These are phyloP conservation scores for Actenoides hombroni DNA, from an alignment of 2,113 vertebrate genomes.

Conservation along the genomic window DNA sequence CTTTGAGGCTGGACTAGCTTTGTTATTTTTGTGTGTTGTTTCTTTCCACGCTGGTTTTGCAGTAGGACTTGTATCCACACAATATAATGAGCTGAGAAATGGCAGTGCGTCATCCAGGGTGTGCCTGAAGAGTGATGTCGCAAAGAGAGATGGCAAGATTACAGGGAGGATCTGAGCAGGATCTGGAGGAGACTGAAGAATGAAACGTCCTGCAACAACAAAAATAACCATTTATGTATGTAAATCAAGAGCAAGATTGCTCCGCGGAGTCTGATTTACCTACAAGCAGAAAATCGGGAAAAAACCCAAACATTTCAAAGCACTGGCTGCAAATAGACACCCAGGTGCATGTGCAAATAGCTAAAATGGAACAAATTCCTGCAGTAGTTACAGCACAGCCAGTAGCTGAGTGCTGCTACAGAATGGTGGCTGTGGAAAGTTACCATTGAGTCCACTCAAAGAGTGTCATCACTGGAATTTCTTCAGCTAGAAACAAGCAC, in stretches of 20 bases:
- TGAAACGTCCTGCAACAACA: background rate
- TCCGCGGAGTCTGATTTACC: background rate
- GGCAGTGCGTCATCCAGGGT: constrained; percentile 50
- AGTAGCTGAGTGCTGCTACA: accelerated
- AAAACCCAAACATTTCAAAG: background rate
- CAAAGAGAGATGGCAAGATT: constrained; percentile 44
- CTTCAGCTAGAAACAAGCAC: background rate
- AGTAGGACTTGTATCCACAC: constrained; percentile 29
- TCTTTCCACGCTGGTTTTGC: constrained; percentile 10
- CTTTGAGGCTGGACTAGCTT: background rate
- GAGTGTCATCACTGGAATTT: background rate
- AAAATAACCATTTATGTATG: background rate
- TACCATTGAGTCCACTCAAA: background rate
- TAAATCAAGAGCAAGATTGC: background rate
- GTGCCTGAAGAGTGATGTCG: background rate
- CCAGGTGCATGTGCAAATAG: background rate
- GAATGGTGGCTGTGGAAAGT: background rate
- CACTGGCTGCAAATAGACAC: background rate
- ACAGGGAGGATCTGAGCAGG: constrained; percentile 35
- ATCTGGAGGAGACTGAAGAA: background rate
- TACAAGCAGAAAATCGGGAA: background rate
- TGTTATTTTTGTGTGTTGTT: constrained; percentile 25
- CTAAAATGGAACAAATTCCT: background rate
- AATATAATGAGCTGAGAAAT: constrained; percentile 2
- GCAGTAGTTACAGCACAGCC: background rate